Evolutionary conservation across 2,113 vertebrate species (phyloP), one percentile per base, ranked within the genome.

Genomic region (Pachyramphus minor): DNA sequence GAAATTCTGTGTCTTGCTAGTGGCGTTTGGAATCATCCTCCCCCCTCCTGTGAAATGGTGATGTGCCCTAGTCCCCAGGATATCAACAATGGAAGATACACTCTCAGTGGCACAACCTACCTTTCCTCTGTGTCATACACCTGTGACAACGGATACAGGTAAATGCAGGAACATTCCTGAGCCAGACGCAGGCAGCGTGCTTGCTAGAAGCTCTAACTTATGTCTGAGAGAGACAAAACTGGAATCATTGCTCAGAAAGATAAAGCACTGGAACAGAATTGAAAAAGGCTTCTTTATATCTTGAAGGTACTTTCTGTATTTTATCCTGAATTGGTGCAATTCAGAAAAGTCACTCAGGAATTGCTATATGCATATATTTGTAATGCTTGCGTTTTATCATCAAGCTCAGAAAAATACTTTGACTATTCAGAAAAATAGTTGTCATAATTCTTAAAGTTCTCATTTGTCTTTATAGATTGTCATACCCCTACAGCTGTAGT

Each of bases 111-210:
- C 37, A 97, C 98, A 64, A 98, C 98, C 22, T 99, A 99, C 90
- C 98, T 98, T 91, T 99, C 99, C 42, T 98, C 96, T 41, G 97
- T 98, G 9, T 98, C 96, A 1, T 99, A 99, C 84, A 98, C 90
- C 16, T 99, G 99, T 88, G 93, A 97, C 35, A 97, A 94, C 31
- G 99, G 99, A 94, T 99, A 99, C 97, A 99, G 99, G 99, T 99
- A 99, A 98, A 72, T 28, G 66, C 35, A 44, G 1, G 1, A 41
- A 63, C 2, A 1, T 52, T 44, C 21, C 35, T 73, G 9, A 90
- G 31, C 37, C 59, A 90, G 55, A 45, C n/a, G 14, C 35, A 50
- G 11, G 16, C 1, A 2, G 8, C 18, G 18, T 45, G 39, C 42
- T 58, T 81, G 23, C 30, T 52, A 39, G 22, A 77, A 93, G 27